Evolutionary conservation across 2,888 invertebrate species (phyloP).

Genomic region (Thumatha senex): DNA sequence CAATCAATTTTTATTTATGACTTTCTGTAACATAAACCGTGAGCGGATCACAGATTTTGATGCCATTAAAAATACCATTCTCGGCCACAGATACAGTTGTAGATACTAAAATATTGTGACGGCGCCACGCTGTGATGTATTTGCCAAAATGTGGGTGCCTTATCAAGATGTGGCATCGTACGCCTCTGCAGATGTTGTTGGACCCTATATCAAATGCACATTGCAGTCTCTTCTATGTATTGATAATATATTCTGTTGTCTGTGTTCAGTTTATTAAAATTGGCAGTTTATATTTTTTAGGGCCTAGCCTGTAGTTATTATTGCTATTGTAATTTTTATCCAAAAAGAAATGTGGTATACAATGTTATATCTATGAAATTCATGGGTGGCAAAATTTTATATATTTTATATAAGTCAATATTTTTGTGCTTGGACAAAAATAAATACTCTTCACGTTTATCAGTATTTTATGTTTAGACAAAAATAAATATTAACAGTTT

Average conservation of each 20-base stretch:
- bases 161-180: constrained; percentile 70
- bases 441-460: no score
- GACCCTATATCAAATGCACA: constrained; percentile 58
- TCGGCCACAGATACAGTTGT: constrained; percentile 64
- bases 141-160: constrained; percentile 81
- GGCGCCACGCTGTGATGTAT: constrained; percentile 77
- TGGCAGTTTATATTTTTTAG: constrained; percentile 51
- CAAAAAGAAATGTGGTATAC: no score
- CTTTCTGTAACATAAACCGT: constrained; percentile 16
- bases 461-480: no score
- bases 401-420: no score
- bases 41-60: constrained; percentile 30
- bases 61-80: constrained; percentile 49
- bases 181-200: constrained; percentile 59
- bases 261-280: constrained; percentile 40
- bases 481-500: no score
- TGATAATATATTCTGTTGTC: constrained; percentile 24
- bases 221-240: constrained; percentile 46
- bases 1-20: constrained; percentile 18
- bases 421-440: no score
- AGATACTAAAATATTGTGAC: constrained; percentile 81
- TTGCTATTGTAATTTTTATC: constrained; percentile 7
- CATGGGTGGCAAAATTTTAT: no score
- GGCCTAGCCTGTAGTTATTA: constrained; percentile 16
- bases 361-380: no score